Percentiles rank a stretch among this genome's conserved stretches.
Evolutionary conservation across 2,113 vertebrate genomes (phyloP).

Genomic region (Calyptomena viridis): DNA sequence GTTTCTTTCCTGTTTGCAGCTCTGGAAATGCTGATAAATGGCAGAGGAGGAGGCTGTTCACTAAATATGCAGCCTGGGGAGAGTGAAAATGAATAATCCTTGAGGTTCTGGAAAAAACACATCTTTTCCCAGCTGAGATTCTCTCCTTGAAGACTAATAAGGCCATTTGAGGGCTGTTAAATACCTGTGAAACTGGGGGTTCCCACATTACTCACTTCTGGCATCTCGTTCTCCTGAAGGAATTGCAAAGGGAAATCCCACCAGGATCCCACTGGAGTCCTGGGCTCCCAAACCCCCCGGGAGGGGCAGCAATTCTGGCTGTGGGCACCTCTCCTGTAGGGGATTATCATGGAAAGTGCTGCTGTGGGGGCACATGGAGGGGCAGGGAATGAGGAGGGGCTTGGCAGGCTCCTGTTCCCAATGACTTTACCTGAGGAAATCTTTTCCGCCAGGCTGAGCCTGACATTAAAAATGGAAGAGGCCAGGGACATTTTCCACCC

Average conservation of each 20-base stretch:
- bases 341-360: neutral
- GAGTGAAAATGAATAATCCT: neutral
- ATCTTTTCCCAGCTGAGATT: neutral
- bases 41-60: neutral
- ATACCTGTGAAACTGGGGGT: neutral
- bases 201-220: neutral
- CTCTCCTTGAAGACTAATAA: neutral
- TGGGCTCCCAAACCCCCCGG: fast-evolving
- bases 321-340: neutral
- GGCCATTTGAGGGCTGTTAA: neutral
- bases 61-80: neutral
- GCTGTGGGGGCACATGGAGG: neutral
- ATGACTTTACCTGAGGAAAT: slow-evolving; percentile 74
- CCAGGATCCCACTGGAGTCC: neutral
- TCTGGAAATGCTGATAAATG: neutral
- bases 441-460: slow-evolving; percentile 65
- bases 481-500: slow-evolving; percentile 62
- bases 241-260: neutral
- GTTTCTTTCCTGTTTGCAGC: neutral
- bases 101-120: neutral
- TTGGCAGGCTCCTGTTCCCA: slow-evolving; percentile 27
- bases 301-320: neutral
- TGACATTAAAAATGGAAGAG: slow-evolving; percentile 75
- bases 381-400: neutral
- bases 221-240: neutral